Percentiles rank a stretch among this genome's conserved stretches.
Evolutionary conservation across 2,888 invertebrate species (phyloP).

Genomic region (Watsonalla binaria): DNA sequence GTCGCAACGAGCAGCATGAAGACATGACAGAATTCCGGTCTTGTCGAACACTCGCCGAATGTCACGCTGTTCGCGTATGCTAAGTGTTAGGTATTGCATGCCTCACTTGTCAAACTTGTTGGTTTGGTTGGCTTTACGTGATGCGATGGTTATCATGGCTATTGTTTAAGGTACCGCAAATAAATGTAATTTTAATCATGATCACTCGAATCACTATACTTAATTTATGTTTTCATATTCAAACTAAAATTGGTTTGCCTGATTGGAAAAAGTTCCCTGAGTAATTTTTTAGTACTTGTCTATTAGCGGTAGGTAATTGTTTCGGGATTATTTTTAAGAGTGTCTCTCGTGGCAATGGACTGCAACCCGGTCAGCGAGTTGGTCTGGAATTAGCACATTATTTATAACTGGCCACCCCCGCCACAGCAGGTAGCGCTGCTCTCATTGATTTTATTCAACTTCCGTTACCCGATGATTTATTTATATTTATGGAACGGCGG

Average conservation of each 20-base stretch:
- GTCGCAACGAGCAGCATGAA: slow-evolving; percentile 42
- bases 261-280: no score
- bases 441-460: slow-evolving; percentile 26
- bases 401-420: slow-evolving; percentile 50
- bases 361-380: slow-evolving; percentile 50
- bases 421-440: slow-evolving; percentile 35
- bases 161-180: slow-evolving; percentile 12
- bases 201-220: no score
- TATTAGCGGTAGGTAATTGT: slow-evolving; percentile 16
- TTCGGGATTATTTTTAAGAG: slow-evolving; percentile 22
- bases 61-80: slow-evolving; percentile 28
- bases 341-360: slow-evolving; percentile 39
- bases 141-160: slow-evolving; percentile 21
- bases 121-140: slow-evolving; percentile 22
- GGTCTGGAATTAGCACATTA: slow-evolving; percentile 53
- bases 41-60: slow-evolving; percentile 20
- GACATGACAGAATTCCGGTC: slow-evolving; percentile 49
- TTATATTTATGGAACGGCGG: slow-evolving; percentile 12
- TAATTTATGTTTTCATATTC: no score
- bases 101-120: slow-evolving; percentile 20
- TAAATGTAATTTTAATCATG: no score
- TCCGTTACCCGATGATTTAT: slow-evolving; percentile 19
- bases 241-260: no score
- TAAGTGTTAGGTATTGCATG: slow-evolving; percentile 35
- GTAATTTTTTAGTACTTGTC: no score